Conservation (phyloP, 2,888 invertebrate genomes). For the Hoplodrina ambigua region DNA sequence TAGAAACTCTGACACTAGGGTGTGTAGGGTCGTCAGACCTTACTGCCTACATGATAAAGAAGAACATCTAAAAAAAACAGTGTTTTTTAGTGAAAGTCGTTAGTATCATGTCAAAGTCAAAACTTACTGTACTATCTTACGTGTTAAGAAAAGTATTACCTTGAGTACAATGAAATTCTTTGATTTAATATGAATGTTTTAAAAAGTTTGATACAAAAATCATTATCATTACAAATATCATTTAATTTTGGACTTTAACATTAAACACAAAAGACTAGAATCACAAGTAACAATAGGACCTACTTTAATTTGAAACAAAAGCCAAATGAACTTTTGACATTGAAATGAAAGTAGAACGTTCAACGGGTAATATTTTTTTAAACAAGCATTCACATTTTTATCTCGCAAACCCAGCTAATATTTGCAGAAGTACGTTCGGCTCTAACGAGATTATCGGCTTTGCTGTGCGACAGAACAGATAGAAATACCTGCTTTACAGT, state of each 20-base stretch:
- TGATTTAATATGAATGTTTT: no score
- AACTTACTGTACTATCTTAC: no score
- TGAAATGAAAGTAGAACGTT: slow-evolving; percentile 24
- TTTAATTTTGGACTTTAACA: neutral
- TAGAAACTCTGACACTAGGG: no score
- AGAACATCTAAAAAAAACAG: no score
- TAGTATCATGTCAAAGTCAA: no score
- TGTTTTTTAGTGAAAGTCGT: no score
- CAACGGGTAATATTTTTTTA: neutral
- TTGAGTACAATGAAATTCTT: no score
- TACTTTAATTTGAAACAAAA: slow-evolving; percentile 7
- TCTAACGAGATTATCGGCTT: slow-evolving; percentile 56
- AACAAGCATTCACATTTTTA: slow-evolving; percentile 32
- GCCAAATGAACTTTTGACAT: slow-evolving; percentile 8
- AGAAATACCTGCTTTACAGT: slow-evolving; percentile 7
- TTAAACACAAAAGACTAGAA: neutral
- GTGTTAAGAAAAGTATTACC: no score
- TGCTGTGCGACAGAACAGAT: neutral
- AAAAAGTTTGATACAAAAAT: neutral
- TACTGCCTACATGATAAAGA: no score
- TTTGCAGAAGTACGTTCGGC: slow-evolving; percentile 42
- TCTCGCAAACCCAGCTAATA: slow-evolving; percentile 28
- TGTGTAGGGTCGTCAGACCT: no score
- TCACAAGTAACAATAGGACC: neutral
- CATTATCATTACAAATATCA: no score